Evolutionary conservation across 2,797 vertebrate species (phyloP), one percentile per base, ranked within the genome.

Genomic region (Sternarchorhynchus goeldii): DNA sequence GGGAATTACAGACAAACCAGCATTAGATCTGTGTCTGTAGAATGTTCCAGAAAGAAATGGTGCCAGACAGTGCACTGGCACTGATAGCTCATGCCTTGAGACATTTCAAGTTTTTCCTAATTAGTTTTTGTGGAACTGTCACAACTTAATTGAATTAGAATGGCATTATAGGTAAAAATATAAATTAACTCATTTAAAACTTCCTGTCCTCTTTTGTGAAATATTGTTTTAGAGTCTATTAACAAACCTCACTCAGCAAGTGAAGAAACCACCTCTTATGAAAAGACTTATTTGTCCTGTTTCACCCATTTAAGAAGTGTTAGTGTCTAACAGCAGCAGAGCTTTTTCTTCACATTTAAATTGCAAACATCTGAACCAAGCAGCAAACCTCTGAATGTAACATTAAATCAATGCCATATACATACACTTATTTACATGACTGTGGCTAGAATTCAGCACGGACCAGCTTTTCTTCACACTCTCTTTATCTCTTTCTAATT

Each of bases 71-170:
- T 70, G 41, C 64, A 73, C 53, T 80, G 68, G 76, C 63, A 78
- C 58, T 82, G 72, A 82, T 81, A 57, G 72, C 76, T 72, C 77
- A 79, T 81, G 84, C 84, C 84, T 73, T 79, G 66, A 83, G 84
- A 83, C 84, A 83, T 83, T 82, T 74, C 34, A 74, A 70, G 72
- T 75, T 82, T 79, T 80, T 21, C 17, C 73, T 82, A 82, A 85
- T 82, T 79, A 76, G 39, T 81, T 76, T 80, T 36, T 79, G 64
- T 76, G 41, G 41, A 73, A 78, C 74, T 75, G 77, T 82, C 69
- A 73, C 73, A 67, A 75, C 60, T 75, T 79, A 83, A 85, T 81
- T 81, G 60, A 85, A 77, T 57, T 65, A 69, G 68, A 76, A 78
- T 79, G 20, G 65, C 64, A 80, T 56, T 77, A 75, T 76, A 63